Base-by-base conservation (phyloP, 2,113 vertebrate species). In the Nycticorax nycticorax region DNA sequence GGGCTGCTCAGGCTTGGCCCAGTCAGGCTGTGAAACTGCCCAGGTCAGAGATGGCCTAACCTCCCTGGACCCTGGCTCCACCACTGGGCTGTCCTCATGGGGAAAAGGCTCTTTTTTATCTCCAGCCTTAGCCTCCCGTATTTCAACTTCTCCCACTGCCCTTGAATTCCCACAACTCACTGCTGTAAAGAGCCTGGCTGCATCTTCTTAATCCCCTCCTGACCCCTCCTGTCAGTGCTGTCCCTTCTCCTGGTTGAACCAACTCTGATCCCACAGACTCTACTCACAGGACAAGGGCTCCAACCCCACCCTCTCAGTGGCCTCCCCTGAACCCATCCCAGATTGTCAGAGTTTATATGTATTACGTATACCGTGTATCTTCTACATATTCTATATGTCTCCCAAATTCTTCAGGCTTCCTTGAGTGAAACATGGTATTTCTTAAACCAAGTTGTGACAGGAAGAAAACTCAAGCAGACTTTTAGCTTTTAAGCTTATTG, bases 71-170 rank as follows among this genome's bases (percentile, higher is more conserved):
- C 24, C 27, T 10, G 1, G 21, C 9, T 56, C 33, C 7, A 50
- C 14, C 0, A 0, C 9, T 59, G 12, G 23, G 37, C 20, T 53
- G 7, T 33, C 35, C 12, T 1, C 30, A 12, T 0, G 11, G 17
- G 4, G 3, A 20, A 75, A 80, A 79, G 8, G 2, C 17, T 66
- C 41, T 4, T 87, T 47, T 3, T 37, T 45, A 16, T 56, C 12
- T 60, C 9, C 9, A 62, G 1, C 10, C 39, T n/a, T 20, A 76
- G 17, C 27, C 15, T 66, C 17, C 6, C 3, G 6, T 24, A 8
- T 33, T 67, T 87, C 55, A 73, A 1, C 9, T 68, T 68, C 10
- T n/a, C 23, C 23, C 4, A 3, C 22, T 53, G 9, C 4, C 32
- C 17, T 63, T 3, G 0, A 1, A 4, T 7, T 53, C 33, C 32